Conservation (phyloP, 2,797 vertebrate species). For the Eptatretus atami region DNA sequence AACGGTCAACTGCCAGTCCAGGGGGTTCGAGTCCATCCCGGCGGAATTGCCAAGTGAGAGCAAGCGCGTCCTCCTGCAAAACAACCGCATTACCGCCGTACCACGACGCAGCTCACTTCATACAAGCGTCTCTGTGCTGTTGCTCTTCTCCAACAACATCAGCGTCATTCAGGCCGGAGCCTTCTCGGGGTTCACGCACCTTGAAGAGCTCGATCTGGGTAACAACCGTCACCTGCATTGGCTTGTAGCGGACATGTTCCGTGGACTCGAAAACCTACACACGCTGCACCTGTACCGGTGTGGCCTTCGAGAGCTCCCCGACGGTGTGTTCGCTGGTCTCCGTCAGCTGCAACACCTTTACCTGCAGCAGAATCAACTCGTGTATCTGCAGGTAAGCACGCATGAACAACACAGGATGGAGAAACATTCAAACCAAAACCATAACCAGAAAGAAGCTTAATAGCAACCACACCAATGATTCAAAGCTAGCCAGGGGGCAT, state of each 20-base stretch:
- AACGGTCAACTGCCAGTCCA: constrained; percentile 90
- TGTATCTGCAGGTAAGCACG: background rate
- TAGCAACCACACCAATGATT: no score
- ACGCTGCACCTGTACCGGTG: constrained; percentile 78
- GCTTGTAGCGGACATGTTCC: constrained; percentile 67
- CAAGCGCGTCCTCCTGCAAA: constrained; percentile 81
- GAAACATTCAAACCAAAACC: no score
- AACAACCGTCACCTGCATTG: constrained; percentile 70
- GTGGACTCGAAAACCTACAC: constrained; percentile 49
- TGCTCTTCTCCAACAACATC: constrained; percentile 97
- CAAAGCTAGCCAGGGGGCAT: no score
- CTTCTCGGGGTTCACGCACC: constrained; percentile 48
- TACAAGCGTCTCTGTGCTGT: constrained; percentile 54
- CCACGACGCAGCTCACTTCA: constrained; percentile 56
- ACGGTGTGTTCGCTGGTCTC: constrained; percentile 55
- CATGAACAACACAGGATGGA: no score
- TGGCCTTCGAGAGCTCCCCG: constrained; percentile 52
- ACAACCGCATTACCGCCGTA: constrained; percentile 70
- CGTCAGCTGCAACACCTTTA: constrained; percentile 90
- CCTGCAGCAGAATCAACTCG: constrained; percentile 22
- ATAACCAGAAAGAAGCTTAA: no score
- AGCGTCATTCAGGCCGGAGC: constrained; percentile 66
- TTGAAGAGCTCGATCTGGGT: constrained; percentile 82
- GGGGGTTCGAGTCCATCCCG: constrained; percentile 59
- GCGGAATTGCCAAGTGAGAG: constrained; percentile 72